Evolutionary conservation across 1,140 invertebrate genomes (phyloP), one percentile per base, ranked within the genome.

Genomic region (Alviniconcha marisindica): DNA sequence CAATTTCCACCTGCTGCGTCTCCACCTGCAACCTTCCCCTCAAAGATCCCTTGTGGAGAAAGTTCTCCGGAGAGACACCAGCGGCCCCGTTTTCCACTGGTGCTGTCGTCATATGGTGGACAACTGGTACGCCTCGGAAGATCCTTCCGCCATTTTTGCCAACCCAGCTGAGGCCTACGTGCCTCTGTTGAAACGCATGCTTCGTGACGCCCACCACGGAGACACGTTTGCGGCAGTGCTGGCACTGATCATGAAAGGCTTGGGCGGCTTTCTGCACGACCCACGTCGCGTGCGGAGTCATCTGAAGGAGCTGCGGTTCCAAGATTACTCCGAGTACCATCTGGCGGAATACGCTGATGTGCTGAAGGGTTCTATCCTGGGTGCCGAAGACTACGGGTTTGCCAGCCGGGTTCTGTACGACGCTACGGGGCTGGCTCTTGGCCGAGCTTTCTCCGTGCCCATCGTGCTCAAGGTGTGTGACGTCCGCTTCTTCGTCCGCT

Each of bases 381-480:
- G 2, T 1, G 38, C 33, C 15, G 24, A 33, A 18, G 56, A 66
- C n/a, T 31, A 38, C n/a, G 40, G 36, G 21, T 66, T 80, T 69
- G 54, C 33, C 78, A 42, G 21, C 28, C 56, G 78, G 54, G n/a
- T 44, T 15, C 40, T 80, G 12, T 80, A 80, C 60, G 78, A 80
- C 18, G 78, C 78, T 66, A 48, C 28, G 12, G 78, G 78, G 12
- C 78, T 80, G 24, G 78, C 40, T 15, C 5, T 80, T 0, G 78
- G 78, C 2, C 36, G 78, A 7, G 54, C 33, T 10, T 28, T 66
- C 31, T 36, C 31, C 5, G 7, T 80, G 36, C 78, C 78, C 15
- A 66, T 44, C 5, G 38, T 80, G 36, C 78, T 80, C 24, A 80
- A 69, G n/a, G 40, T 80, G 12, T 80, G 78, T 31, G 78, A 80